Base-by-base conservation (phyloP, 1,140 invertebrate species). In the Portunus trituberculatus region DNA sequence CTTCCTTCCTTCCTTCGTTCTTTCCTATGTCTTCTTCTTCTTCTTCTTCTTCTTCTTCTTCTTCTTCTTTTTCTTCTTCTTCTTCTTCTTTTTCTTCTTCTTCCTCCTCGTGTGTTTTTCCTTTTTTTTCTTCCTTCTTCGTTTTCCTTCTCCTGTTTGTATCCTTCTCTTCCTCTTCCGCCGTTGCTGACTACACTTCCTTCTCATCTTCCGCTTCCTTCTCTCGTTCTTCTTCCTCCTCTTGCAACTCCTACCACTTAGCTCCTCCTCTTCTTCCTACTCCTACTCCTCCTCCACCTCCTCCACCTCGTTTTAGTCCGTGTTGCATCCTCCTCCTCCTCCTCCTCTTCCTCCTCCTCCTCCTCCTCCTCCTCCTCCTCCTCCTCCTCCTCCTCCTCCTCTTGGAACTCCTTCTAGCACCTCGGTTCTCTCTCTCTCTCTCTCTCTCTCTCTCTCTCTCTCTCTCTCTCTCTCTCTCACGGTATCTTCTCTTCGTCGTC, bases 301-400 rank as follows among this genome's bases (percentile, higher is more conserved):
- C 52, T 20, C 10, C 52, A 0, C 52, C 16, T 20, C 52, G 12
- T 20, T 59, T 39, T 39, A 39, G 39, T 39, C 39, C 39, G 39
- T 39, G 39, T 39, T 39, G 39, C 6, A 39, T 2, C 39, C 39
- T 32, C n/a, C 31, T 20, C n/a, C 4, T 46, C 31, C 45, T 45
- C 28, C 45, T 32, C n/a, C 86, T 45, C 29, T 0, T 32, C 48
- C 48, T 52, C 28, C 87, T 46, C 31, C 87, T 48, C 59, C 59
- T 76, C 59, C 59, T 76, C 59, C 59, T 76, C 59, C 48, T 52
- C 59, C 59, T 76, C 59, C 59, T 76, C 59, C 59, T 76, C 59
- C 59, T 76, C 59, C 59, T 76, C 59, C 59, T 76, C 59, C 20
- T 76, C 67, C 67, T 76, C 20, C n/a, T 76, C n/a, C 67, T 76